These are phyloP conservation scores for Plumapathes pennacea DNA, from an alignment of 92 coral and sea anemone species.

Conservation along the genomic window DNA sequence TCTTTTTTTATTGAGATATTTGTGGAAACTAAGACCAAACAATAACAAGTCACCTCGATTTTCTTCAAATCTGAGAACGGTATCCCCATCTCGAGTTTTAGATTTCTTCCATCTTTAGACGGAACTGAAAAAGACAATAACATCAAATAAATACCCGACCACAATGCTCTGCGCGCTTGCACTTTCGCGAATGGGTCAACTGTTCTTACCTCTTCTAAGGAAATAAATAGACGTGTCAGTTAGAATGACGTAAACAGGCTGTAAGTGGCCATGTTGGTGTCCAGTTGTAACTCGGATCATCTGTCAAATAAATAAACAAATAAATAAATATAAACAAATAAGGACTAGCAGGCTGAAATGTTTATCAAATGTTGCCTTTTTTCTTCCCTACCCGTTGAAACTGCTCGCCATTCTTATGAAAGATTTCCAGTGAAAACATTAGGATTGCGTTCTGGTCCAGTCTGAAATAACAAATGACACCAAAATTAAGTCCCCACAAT, in stretches of 20 bases:
- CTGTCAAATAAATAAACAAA: conserved; percentile 5
- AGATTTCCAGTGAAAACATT: conserved; percentile 64
- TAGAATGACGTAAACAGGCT: conserved; percentile 49
- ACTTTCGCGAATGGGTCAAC: neutral
- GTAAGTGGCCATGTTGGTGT: conserved; percentile 57
- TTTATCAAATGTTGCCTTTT: no score
- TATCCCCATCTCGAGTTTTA: no score
- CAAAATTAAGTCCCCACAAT: no score
- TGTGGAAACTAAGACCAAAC: no score
- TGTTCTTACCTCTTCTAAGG: conserved; percentile 47
- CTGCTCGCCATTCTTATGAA: conserved; percentile 67
- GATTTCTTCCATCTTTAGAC: no score
- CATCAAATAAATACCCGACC: no score
- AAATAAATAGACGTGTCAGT: conserved; percentile 68
- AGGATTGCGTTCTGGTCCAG: conserved; percentile 65
- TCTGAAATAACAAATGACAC: conserved; percentile 11
- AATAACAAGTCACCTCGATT: no score
- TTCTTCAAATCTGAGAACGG: no score
- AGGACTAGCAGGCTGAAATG: neutral
- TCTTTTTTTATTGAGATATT: no score
- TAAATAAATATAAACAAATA: neutral
- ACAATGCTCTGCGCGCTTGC: no score
- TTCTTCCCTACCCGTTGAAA: conserved; percentile 67
- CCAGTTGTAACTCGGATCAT: conserved; percentile 60
- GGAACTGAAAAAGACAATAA: no score